Evolutionary conservation across 1,140 invertebrate genomes (phyloP), one percentile per base, ranked within the genome.

Genomic region (Geopemphigus sp.): DNA sequence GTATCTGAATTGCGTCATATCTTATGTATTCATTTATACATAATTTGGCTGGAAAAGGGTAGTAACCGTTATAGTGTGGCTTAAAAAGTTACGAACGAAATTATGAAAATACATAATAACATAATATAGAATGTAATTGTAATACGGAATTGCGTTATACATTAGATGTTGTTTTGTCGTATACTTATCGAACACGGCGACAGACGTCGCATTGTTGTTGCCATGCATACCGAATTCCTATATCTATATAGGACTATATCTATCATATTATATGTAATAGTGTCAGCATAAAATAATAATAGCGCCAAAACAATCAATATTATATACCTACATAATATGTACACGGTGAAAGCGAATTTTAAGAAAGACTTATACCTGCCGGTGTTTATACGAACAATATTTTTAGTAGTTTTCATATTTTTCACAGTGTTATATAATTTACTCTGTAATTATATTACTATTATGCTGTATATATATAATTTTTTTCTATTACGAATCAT

Each of bases 361-460:
- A 57, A 61, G 73, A 76, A 76, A 76, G 54, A 78, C 47, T 70
- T n/a, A n/a, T n/a, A n/a, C n/a, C n/a, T 50, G 32, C 32, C 32
- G 32, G 32, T 8, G 8, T 39, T 39, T 39, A 50, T 53, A 53
- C 26, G 17, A 57, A 74, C 47, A 26, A 53, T 39, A 39, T 54
- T 72, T 72, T 54, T 29, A 54, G 47, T 45, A 61, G 56, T 78
- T 78, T 78, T 61, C 74, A 47, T 78, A 59, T 78, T 78, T 78
- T 78, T 39, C 74, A 22, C 57, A 29, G 39, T 45, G 74, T 78
- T 78, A 61, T 24, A 50, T 61, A 63, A 61, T 59, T 78, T 26
- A 12, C 14, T 5, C 8, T 8, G 39, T 45, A 66, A 45, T 29
- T 39, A 39, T 39, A 8, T 39, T 61, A 63, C 17, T 63, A 63